phyloP scores from a whole-genome alignment of 2,113 vertebrate genomes.

The Vulpes lagopus region DNA sequence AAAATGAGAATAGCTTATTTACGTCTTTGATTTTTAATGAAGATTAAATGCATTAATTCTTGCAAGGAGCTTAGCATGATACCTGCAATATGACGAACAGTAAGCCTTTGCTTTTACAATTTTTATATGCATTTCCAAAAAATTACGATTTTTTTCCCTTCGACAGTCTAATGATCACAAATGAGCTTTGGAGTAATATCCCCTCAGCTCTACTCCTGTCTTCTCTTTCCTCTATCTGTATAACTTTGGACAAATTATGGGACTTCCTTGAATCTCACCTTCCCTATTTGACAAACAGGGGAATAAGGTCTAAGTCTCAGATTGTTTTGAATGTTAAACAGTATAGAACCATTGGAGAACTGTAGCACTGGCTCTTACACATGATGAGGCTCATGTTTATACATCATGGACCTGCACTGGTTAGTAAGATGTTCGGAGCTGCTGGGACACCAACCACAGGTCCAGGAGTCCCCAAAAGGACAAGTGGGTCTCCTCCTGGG shows the following conservation, averaged over 20 bases:
- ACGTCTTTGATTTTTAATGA: not conserved
- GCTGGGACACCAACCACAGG: not conserved
- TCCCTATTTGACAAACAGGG: not conserved
- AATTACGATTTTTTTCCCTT: not conserved
- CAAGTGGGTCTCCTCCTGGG: not conserved
- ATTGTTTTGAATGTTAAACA: not conserved
- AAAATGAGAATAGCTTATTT: not conserved
- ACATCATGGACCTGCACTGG: not conserved
- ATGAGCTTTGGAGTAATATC: not conserved
- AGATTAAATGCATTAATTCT: not conserved
- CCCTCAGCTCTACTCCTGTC: not conserved
- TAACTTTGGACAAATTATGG: not conserved
- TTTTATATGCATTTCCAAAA: slow-evolving; percentile 10
- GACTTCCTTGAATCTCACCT: not conserved
- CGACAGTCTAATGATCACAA: not conserved
- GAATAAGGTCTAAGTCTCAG: not conserved
- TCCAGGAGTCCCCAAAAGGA: not conserved
- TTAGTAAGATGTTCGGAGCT: not conserved
- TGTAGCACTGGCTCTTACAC: not conserved
- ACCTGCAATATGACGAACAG: not conserved
- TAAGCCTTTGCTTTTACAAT: not conserved
- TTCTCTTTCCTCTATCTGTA: not conserved
- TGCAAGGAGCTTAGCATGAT: not conserved
- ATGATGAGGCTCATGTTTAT: not conserved
- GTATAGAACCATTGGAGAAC: not conserved